Conservation (phyloP, 2,888 invertebrate genomes). For the Nomada hirtipes region DNA sequence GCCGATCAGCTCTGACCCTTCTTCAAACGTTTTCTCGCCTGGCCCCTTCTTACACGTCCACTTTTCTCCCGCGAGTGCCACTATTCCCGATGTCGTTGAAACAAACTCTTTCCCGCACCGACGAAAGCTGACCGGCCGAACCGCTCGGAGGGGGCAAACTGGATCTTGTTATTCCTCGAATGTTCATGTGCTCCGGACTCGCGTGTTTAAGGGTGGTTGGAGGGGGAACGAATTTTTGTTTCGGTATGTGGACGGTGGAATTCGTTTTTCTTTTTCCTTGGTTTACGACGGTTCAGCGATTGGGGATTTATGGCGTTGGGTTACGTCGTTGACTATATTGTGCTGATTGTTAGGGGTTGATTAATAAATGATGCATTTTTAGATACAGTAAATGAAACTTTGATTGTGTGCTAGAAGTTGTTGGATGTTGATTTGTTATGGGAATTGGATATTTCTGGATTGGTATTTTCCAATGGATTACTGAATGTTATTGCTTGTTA, state of each 20-base stretch:
- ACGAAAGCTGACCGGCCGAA: constrained; percentile 50
- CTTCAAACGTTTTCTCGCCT: constrained; percentile 65
- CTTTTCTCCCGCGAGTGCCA: constrained; percentile 72
- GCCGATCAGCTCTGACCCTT: constrained; percentile 69
- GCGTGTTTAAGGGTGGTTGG: not conserved
- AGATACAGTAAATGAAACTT: too few relatives aligned
- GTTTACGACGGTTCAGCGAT: not conserved
- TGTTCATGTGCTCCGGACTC: not conserved
- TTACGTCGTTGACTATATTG: too few relatives aligned
- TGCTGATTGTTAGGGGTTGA: too few relatives aligned
- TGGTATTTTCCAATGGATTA: too few relatives aligned
- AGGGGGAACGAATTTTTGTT: not conserved
- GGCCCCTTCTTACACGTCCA: constrained; percentile 57
- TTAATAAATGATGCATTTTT: too few relatives aligned
- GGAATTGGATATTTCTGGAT: too few relatives aligned
- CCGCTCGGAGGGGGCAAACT: constrained; percentile 10
- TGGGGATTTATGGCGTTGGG: not conserved
- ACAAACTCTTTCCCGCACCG: constrained; percentile 65
- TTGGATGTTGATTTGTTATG: too few relatives aligned
- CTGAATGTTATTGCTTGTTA: too few relatives aligned
- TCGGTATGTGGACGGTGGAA: too few relatives aligned
- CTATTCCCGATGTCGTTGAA: constrained; percentile 67
- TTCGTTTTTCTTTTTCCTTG: not conserved
- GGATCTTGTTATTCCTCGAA: constrained; percentile 42
- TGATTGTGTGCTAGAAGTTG: too few relatives aligned